Conservation (phyloP, 2,797 vertebrate species). For the Anguilla megastoma region DNA sequence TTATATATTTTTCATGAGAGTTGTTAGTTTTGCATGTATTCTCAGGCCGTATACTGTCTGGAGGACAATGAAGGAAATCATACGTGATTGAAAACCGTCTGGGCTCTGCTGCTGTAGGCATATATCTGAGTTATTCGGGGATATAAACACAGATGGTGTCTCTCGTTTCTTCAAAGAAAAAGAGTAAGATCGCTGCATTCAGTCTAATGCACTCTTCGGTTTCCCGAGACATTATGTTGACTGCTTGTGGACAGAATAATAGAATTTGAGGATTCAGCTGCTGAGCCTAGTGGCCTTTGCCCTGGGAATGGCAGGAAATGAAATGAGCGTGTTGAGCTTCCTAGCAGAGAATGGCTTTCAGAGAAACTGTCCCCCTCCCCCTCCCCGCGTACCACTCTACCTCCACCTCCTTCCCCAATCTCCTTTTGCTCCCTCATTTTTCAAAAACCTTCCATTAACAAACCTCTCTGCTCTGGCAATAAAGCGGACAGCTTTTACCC, state of each 20-base stretch:
- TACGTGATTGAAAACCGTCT: neutral
- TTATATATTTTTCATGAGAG: neutral
- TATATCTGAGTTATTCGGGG: neutral
- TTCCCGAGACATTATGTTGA: neutral
- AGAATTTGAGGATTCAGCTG: conserved; percentile 13
- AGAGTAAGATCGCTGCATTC: neutral
- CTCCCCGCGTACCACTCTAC: neutral
- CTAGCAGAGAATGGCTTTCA: neutral
- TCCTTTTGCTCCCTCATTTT: conserved; percentile 39
- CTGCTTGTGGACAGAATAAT: neutral
- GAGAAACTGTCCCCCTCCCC: neutral
- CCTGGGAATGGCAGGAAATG: neutral
- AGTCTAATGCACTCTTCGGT: neutral
- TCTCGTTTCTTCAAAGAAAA: neutral
- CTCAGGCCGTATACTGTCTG: neutral
- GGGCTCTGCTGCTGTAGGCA: neutral
- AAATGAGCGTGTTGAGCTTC: neutral
- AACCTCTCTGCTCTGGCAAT: conserved; percentile 47
- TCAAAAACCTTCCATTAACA: conserved; percentile 45
- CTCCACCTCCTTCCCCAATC: conserved; percentile 27
- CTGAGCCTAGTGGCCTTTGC: neutral
- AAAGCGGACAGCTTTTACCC: conserved; percentile 49
- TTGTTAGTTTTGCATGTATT: neutral
- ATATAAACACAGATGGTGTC: neutral
- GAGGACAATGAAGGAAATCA: neutral